Evolutionary conservation across 2,797 vertebrate species (phyloP), one percentile per base, ranked within the genome.

Genomic region (Orientallactaga sibirica): DNA sequence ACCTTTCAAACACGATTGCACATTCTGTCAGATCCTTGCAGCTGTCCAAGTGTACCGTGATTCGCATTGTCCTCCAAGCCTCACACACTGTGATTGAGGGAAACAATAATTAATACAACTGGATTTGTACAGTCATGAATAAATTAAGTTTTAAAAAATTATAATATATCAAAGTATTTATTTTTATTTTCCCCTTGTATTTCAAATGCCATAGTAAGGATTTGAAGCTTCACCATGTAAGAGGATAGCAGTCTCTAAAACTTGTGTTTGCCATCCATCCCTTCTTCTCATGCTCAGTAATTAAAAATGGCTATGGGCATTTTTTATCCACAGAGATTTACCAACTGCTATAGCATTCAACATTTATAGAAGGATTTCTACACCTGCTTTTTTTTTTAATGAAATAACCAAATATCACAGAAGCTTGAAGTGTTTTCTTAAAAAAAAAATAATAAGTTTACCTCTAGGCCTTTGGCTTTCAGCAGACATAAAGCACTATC

Each of bases 221-320:
- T 94, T 97, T 92, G 66, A 95, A 97, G 97, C 95, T 20, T 55
- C 94, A 91, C 37, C 92, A 43, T 97, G 48, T 95, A 88, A 97
- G 76, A 97, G 89, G 95, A 78, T 93, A 88, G 93, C 78, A 89
- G 92, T 95, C 95, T 96, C 76, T 95, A 97, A 98, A 98, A 98
- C 97, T 97, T 98, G 97, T 92, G 97, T 97, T 98, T 97, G 92
- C 96, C 94, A 97, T 97, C 91, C 96, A 93, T 94, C 78, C 73
- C 7, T 95, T 98, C 98, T 92, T 97, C 98, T 97, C 92, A 86
- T 97, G 95, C 97, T 97, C 93, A 97, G 97, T 98, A 98, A 98
- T 98, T 98, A 98, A 98, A 98, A 98, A 98, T 98, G 97, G 98
- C 98, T 98, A 91, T 98, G 96, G 98, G 98, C 98, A 97, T 97